Evolutionary conservation across 2,113 vertebrate genomes (phyloP).

Genomic region (Hucho hucho): DNA sequence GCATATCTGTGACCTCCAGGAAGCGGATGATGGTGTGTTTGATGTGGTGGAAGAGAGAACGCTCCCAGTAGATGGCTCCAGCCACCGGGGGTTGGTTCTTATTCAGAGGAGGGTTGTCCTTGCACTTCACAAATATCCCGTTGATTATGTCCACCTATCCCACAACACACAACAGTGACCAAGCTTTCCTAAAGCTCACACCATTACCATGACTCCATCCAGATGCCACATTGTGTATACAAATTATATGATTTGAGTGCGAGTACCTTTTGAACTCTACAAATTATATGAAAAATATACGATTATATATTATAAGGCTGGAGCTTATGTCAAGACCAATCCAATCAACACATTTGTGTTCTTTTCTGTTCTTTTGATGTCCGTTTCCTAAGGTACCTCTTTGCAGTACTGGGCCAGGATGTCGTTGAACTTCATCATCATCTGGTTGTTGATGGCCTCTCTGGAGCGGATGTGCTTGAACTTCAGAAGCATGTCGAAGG

Average conservation of each 20-base stretch:
- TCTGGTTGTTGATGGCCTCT: constrained; percentile 81
- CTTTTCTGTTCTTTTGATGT: not conserved
- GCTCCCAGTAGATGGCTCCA: constrained; percentile 87
- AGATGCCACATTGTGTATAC: not conserved
- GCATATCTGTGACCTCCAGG: constrained; percentile 76
- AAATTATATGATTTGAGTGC: no score
- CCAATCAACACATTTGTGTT: not conserved
- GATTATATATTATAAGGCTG: not conserved
- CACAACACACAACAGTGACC: not conserved
- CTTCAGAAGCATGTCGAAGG: constrained; percentile 88
- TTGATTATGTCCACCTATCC: constrained; percentile 79
- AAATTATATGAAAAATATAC: not conserved
- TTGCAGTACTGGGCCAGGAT: constrained; percentile 85
- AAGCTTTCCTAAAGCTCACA: constrained; percentile 5
- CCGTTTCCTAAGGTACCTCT: constrained; percentile 77
- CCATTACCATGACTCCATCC: not conserved
- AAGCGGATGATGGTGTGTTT: constrained; percentile 81
- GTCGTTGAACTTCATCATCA: constrained; percentile 88
- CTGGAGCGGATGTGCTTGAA: constrained; percentile 83
- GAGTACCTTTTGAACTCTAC: no score
- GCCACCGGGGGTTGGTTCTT: constrained; percentile 84
- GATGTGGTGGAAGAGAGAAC: constrained; percentile 78
- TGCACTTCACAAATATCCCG: constrained; percentile 76
- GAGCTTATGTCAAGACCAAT: not conserved
- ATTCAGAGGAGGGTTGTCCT: constrained; percentile 76